phyloP scores from a whole-genome alignment of 2,888 invertebrate genomes.

The Synanthedon andrenaeformis region DNA sequence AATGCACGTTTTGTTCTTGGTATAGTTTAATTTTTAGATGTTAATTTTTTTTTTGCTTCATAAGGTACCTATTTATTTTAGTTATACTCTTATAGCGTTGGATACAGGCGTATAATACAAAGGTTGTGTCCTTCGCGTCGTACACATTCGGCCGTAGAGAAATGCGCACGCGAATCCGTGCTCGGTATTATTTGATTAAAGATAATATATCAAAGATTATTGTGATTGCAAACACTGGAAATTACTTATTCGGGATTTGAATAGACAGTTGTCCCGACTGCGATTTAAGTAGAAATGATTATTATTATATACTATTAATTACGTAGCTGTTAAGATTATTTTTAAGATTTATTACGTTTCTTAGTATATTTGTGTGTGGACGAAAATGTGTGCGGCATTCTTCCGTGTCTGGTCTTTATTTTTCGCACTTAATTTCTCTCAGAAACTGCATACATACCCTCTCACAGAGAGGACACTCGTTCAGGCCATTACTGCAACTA shows the following conservation, averaged over 20 bases:
- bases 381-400: conserved; percentile 53
- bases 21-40: conserved; percentile 49
- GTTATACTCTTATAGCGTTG: conserved; percentile 52
- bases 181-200: too few relatives aligned
- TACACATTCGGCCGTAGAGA: too few relatives aligned
- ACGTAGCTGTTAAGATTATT: conserved; percentile 22
- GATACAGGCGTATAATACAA: conserved; percentile 64
- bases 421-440: conserved; percentile 49
- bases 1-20: conserved; percentile 53
- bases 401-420: conserved; percentile 21
- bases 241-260: not conserved
- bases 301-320: conserved; percentile 1
- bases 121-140: conserved; percentile 9
- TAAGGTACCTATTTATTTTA: conserved; percentile 67
- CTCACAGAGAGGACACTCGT: conserved; percentile 13
- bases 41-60: conserved; percentile 53
- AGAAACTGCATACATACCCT: too few relatives aligned
- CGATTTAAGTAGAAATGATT: conserved; percentile 1
- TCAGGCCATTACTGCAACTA: conserved; percentile 42
- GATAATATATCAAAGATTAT: not conserved
- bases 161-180: too few relatives aligned
- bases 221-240: not conserved
- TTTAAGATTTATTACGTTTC: conserved; percentile 42
- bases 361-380: conserved; percentile 48
- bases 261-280: not conserved